Percentiles rank a stretch among this genome's conserved stretches.
Evolutionary conservation across 2,113 vertebrate species (phyloP).

Genomic region (Trogon surrucura): DNA sequence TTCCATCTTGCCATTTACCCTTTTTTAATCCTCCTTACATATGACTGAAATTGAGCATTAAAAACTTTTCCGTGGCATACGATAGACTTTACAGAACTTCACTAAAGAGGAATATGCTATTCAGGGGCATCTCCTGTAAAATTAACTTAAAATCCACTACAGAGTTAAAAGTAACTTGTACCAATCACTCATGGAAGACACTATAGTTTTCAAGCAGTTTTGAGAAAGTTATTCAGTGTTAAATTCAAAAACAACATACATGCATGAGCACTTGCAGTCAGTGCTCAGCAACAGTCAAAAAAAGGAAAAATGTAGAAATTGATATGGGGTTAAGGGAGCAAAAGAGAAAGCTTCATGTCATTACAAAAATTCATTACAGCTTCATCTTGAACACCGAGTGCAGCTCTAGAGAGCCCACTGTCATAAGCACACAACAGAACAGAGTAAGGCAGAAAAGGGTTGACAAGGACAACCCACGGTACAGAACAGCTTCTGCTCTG

Average conservation of each 20-base stretch:
- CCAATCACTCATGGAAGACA: background rate
- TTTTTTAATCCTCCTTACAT: background rate
- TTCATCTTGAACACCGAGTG: background rate
- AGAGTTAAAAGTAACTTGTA: background rate
- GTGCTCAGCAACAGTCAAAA: background rate
- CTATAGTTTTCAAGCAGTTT: background rate
- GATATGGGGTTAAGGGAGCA: background rate
- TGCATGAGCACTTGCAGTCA: background rate
- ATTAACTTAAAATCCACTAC: background rate
- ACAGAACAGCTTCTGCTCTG: background rate
- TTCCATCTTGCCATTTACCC: background rate
- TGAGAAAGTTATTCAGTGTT: background rate
- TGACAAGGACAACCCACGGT: background rate
- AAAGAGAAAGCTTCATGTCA: background rate
- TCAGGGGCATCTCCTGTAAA: background rate
- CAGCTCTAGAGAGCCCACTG: background rate
- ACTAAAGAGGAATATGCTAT: background rate
- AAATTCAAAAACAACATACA: background rate
- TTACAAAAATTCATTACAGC: background rate
- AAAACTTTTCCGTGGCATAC: background rate
- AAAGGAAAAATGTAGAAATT: background rate
- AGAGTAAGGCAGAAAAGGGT: background rate
- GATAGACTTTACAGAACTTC: background rate
- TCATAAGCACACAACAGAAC: background rate
- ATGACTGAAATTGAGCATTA: background rate